Conservation (phyloP, 2,888 invertebrate species). For the Argynnis bischoffii region DNA sequence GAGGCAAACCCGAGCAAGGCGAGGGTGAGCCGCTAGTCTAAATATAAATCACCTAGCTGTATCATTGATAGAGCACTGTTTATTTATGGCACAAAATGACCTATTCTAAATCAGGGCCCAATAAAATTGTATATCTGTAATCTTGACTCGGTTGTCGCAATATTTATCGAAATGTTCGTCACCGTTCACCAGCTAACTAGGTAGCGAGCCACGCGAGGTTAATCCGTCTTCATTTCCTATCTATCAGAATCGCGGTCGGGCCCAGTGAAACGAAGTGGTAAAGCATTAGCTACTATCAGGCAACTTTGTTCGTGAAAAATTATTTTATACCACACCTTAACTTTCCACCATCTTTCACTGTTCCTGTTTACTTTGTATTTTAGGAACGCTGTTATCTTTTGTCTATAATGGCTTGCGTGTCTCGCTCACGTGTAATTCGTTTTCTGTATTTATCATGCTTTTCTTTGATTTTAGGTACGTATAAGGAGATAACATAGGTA, state of each 20-base stretch:
- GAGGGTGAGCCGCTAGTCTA: no score
- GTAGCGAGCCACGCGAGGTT: conserved; percentile 75
- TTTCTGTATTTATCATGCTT: conserved; percentile 61
- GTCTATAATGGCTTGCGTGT: conserved; percentile 68
- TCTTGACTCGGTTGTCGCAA: conserved; percentile 36
- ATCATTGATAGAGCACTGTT: conserved; percentile 13
- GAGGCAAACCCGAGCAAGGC: no score
- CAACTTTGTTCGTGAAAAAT: conserved; percentile 76
- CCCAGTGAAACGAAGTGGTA: conserved; percentile 58
- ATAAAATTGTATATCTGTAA: conserved; percentile 21
- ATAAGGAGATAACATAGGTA: conserved; percentile 43
- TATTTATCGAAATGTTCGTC: conserved; percentile 48
- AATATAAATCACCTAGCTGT: not conserved
- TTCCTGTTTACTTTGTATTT: conserved; percentile 62
- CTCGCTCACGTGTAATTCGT: conserved; percentile 56
- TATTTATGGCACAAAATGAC: conserved; percentile 23
- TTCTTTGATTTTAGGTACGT: conserved; percentile 67
- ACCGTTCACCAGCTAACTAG: conserved; percentile 44
- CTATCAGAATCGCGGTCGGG: conserved; percentile 71
- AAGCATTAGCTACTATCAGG: conserved; percentile 76
- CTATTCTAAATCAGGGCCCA: conserved; percentile 15
- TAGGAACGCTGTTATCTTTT: conserved; percentile 65
- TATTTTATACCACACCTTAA: conserved; percentile 77
- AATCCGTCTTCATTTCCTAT: conserved; percentile 82
- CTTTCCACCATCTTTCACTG: conserved; percentile 68